A percentile compares a stretch with the other conserved stretches of the same genome.
These are phyloP conservation scores for Zaprionus davidi DNA, from an alignment of 1,140 invertebrate species.

Conservation along the genomic window DNA sequence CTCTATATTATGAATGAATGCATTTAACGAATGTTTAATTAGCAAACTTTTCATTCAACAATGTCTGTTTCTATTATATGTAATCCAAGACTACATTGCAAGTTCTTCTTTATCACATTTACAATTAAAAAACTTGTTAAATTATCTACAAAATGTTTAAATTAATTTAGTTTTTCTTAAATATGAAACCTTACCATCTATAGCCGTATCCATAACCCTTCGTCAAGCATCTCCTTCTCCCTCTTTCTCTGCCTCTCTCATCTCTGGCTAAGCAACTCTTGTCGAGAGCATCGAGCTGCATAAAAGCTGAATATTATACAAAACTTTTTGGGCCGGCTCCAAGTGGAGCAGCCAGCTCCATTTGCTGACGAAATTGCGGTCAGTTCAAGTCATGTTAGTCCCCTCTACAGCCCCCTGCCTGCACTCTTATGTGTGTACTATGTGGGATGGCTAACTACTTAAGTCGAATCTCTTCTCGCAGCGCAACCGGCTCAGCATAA, in stretches of 20 bases:
- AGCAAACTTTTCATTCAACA: too few relatives aligned
- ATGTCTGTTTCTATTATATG: too few relatives aligned
- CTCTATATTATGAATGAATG: too few relatives aligned
- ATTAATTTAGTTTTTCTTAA: neutral
- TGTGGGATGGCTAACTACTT: constrained; percentile 57
- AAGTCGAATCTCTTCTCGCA: constrained; percentile 19
- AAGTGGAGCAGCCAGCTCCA: constrained; percentile 53
- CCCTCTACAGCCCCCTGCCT: neutral
- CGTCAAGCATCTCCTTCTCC: neutral
- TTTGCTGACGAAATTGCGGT: constrained; percentile 59
- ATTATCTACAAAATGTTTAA: neutral
- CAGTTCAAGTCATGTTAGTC: constrained; percentile 34
- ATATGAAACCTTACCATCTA: neutral
- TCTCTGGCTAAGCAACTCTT: neutral
- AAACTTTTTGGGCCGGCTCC: constrained; percentile 53
- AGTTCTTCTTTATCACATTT: neutral
- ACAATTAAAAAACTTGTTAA: neutral
- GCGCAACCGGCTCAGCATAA: constrained; percentile 71
- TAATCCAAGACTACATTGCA: too few relatives aligned
- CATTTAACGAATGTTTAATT: too few relatives aligned
- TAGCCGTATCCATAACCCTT: neutral
- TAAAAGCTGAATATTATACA: constrained; percentile 24
- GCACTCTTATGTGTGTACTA: constrained; percentile 34
- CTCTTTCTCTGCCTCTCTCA: too few relatives aligned
- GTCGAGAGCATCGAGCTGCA: neutral